Percentiles rank a stretch among this genome's conserved stretches.
Conservation (phyloP, 2,113 vertebrate species). For the Platysteira castanea region DNA sequence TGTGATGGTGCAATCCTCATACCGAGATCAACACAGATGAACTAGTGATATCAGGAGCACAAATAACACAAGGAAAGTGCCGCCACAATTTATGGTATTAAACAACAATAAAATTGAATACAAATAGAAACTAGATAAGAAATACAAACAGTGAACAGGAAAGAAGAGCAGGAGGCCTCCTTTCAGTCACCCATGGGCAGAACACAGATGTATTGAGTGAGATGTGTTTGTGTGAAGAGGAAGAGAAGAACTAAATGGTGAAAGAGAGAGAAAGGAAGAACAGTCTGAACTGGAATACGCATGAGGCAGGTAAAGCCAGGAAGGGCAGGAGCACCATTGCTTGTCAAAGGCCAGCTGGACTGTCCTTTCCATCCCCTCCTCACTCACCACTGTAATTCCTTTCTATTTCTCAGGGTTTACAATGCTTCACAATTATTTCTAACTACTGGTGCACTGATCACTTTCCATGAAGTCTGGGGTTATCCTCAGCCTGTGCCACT, state of each 20-base stretch:
- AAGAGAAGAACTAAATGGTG: background rate
- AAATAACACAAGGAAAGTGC: background rate
- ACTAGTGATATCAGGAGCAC: background rate
- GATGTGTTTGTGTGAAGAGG: background rate
- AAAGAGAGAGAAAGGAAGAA: background rate
- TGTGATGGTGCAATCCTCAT: background rate
- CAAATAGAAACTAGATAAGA: background rate
- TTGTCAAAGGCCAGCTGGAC: background rate
- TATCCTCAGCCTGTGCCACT: background rate
- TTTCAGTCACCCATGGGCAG: fast-evolving
- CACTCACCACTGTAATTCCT: background rate
- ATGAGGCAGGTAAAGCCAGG: background rate
- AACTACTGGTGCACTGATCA: background rate
- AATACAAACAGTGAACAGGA: background rate
- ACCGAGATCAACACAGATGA: background rate
- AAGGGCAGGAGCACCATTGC: background rate
- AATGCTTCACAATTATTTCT: background rate
- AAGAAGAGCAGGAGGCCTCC: background rate
- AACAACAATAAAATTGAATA: background rate
- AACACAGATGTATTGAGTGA: background rate
- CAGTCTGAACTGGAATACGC: background rate
- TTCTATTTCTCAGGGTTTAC: background rate
- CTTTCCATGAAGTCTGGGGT: background rate
- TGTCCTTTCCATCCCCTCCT: background rate
- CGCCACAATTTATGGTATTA: background rate